phyloP scores from a whole-genome alignment of 2,113 vertebrate species.

The Willisornis vidua region DNA sequence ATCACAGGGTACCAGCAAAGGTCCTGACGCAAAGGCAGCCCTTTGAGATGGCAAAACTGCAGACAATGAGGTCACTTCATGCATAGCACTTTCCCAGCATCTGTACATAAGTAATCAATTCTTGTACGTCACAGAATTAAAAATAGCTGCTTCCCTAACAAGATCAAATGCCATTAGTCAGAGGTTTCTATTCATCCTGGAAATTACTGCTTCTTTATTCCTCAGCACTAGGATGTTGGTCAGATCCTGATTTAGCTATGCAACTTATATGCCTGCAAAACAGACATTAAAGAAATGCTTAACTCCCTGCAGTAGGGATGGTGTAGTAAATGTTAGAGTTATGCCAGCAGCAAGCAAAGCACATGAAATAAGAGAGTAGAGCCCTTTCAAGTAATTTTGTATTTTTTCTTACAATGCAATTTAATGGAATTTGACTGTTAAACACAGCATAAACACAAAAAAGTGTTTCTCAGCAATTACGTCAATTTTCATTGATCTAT shows the following conservation, averaged over 20 bases:
- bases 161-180: constrained; percentile 51
- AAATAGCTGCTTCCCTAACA: constrained; percentile 35
- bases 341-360: background rate
- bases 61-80: background rate
- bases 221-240: background rate
- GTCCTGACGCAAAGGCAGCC: background rate
- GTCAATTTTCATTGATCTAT: background rate
- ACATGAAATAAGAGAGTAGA: background rate
- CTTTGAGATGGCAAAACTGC: background rate
- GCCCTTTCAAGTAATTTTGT: background rate
- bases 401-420: background rate
- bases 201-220: background rate
- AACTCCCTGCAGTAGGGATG: background rate
- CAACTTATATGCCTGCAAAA: background rate
- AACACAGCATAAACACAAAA: background rate
- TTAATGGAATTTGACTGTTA: background rate
- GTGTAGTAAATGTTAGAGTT: background rate
- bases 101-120: constrained; percentile 33
- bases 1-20: background rate
- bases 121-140: constrained; percentile 39
- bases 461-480: background rate
- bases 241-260: background rate
- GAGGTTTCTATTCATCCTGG: background rate
- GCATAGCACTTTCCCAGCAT: background rate
- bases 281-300: background rate